phyloP scores from a whole-genome alignment of 2,888 invertebrate species.

The Notocelia uddmanniana region DNA sequence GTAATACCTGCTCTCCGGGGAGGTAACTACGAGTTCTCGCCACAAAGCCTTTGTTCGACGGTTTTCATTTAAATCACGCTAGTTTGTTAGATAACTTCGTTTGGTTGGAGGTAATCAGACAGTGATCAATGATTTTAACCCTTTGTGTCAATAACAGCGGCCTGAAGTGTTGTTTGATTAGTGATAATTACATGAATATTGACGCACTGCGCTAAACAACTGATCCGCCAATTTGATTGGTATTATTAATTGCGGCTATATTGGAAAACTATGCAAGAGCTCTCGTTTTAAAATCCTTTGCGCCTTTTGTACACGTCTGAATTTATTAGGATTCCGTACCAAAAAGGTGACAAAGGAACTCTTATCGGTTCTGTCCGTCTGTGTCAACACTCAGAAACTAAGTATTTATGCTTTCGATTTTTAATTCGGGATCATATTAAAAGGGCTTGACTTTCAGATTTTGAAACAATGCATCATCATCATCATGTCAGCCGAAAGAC shows the following conservation, averaged over 20 bases:
- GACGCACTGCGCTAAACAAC: constrained; percentile 2
- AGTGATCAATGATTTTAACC: constrained; percentile 3
- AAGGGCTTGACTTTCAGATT: no score
- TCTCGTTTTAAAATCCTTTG: neutral
- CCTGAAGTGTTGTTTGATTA: constrained; percentile 16
- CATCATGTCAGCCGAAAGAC: no score
- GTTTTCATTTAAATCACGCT: constrained; percentile 24
- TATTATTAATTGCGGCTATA: neutral
- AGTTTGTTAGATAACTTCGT: constrained; percentile 12
- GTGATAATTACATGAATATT: constrained; percentile 11
- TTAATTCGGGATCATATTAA: no score
- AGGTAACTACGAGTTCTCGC: constrained; percentile 20
- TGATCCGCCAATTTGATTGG: neutral
- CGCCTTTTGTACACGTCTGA: no score
- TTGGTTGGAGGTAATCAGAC: constrained; percentile 3
- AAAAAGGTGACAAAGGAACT: no score
- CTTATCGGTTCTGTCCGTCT: no score
- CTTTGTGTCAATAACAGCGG: constrained; percentile 2
- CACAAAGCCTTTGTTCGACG: constrained; percentile 28
- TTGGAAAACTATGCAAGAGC: neutral
- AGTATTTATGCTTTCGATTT: no score
- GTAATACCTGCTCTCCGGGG: constrained; percentile 29
- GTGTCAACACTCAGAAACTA: no score
- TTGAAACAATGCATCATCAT: no score
- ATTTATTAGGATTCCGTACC: no score